A percentile compares a stretch with the other conserved stretches of the same genome.
phyloP scores from a whole-genome alignment of 92 coral and sea anemone genomes.

The Umimayanthus chanpuru region DNA sequence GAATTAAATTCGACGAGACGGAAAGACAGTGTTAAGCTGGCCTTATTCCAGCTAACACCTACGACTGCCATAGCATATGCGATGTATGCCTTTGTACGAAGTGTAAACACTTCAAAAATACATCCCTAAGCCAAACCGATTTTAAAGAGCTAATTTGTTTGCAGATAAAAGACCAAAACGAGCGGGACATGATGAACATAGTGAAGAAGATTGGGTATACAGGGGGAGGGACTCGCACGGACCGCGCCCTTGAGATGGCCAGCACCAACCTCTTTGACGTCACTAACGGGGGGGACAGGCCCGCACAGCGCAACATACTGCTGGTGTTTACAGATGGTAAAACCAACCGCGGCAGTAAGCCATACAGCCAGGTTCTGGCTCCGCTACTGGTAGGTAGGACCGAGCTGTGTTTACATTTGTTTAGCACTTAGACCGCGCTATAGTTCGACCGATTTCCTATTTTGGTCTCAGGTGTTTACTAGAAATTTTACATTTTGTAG shows the following conservation, averaged over 20 bases:
- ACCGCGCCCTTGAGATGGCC: conserved; percentile 12
- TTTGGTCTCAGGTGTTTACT: no score
- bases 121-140: no score
- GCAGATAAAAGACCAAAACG: conserved; percentile 13
- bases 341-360: conserved; percentile 21
- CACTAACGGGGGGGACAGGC: conserved; percentile 2
- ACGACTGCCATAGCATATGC: no score
- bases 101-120: no score
- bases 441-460: no score
- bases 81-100: no score
- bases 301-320: neutral
- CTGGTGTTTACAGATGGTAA: conserved; percentile 35
- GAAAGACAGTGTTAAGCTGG: no score
- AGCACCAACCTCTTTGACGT: neutral
- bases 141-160: neutral
- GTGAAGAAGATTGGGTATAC: neutral
- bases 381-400: conserved; percentile 21
- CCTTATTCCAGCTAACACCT: no score
- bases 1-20: no score
- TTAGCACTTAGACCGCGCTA: no score
- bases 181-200: neutral
- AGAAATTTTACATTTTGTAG: no score
- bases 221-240: conserved; percentile 32
- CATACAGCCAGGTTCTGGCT: conserved; percentile 10
- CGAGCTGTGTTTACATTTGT: no score